These are phyloP conservation scores for Drosophila asahinai DNA, from an alignment of 1,140 invertebrate species.

Conservation along the genomic window DNA sequence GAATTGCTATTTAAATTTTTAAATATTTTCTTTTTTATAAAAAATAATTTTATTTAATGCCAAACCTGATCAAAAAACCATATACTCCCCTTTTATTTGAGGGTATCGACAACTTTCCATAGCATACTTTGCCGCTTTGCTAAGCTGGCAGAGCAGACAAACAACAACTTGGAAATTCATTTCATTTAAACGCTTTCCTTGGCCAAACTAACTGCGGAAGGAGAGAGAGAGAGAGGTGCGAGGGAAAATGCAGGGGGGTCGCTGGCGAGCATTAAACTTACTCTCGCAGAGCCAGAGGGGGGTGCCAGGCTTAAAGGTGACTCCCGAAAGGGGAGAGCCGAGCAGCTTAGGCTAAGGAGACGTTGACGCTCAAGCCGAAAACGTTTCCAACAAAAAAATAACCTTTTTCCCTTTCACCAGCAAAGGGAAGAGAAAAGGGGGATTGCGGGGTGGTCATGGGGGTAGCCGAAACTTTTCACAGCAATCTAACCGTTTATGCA, in stretches of 20 bases:
- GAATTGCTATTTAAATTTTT: too few species aligned
- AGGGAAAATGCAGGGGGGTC: slow-evolving; percentile 18
- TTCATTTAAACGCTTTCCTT: slow-evolving; percentile 71
- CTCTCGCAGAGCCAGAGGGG: slow-evolving; percentile 8
- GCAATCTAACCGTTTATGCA: slow-evolving; percentile 65
- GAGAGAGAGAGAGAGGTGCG: background rate
- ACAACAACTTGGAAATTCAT: slow-evolving; percentile 68
- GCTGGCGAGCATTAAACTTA: slow-evolving; percentile 57
- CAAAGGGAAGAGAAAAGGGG: background rate
- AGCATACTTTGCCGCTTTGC: slow-evolving; percentile 59
- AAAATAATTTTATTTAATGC: background rate
- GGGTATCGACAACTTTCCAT: slow-evolving; percentile 39
- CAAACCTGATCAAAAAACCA: background rate
- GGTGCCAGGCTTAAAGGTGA: slow-evolving; percentile 6
- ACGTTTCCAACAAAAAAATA: slow-evolving; percentile 49
- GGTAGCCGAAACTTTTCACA: slow-evolving; percentile 40
- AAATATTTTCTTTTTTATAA: too few species aligned
- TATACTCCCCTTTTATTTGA: background rate
- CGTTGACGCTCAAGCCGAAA: slow-evolving; percentile 68
- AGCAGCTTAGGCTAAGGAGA: slow-evolving; percentile 35
- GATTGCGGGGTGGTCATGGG: background rate
- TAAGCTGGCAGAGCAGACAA: slow-evolving; percentile 41
- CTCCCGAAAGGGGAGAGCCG: background rate
- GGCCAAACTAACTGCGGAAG: slow-evolving; percentile 24
- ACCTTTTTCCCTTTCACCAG: slow-evolving; percentile 2